A percentile compares a stretch with the other conserved stretches of the same genome.
Conservation (phyloP, 2,888 invertebrate species). For the Patella depressa region DNA sequence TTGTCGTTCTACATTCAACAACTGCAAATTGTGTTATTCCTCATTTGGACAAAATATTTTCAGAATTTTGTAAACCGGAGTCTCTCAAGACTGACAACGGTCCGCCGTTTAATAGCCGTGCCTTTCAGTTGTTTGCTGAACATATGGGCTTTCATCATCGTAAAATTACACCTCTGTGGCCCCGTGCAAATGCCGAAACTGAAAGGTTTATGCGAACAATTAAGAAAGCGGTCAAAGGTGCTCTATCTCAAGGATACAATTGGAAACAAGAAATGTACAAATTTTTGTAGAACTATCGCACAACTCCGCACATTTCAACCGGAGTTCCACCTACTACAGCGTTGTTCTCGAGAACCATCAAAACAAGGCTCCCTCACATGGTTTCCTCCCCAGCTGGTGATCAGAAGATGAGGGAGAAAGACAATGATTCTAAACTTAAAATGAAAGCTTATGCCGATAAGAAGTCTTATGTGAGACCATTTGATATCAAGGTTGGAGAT, state of each 20-base stretch:
- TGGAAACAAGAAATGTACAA: conserved; percentile 1
- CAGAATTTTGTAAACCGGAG: conserved; percentile 23
- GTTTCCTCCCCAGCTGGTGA: background rate
- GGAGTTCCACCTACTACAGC: background rate
- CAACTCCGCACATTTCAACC: conserved; percentile 14
- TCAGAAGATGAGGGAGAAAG: conserved; percentile 1
- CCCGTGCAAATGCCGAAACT: conserved; percentile 11
- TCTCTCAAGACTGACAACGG: conserved; percentile 26
- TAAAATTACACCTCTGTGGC: conserved; percentile 12
- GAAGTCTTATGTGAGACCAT: conserved; percentile 12
- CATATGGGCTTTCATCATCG: conserved; percentile 10
- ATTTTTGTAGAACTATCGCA: conserved; percentile 12
- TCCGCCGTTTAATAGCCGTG: conserved; percentile 16
- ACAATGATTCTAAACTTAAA: background rate
- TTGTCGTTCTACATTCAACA: conserved; percentile 24
- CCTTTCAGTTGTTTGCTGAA: background rate
- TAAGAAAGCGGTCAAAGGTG: conserved; percentile 14
- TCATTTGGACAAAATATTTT: conserved; percentile 28
- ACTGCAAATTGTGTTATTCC: conserved; percentile 22
- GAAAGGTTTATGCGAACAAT: conserved; percentile 18
- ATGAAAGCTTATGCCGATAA: conserved; percentile 17
- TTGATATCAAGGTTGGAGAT: conserved; percentile 8
- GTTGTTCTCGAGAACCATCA: background rate
- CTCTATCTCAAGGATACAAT: conserved; percentile 15
- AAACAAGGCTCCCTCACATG: background rate